Conservation (phyloP, 2,888 invertebrate genomes). For the Tiliacea citrago region DNA sequence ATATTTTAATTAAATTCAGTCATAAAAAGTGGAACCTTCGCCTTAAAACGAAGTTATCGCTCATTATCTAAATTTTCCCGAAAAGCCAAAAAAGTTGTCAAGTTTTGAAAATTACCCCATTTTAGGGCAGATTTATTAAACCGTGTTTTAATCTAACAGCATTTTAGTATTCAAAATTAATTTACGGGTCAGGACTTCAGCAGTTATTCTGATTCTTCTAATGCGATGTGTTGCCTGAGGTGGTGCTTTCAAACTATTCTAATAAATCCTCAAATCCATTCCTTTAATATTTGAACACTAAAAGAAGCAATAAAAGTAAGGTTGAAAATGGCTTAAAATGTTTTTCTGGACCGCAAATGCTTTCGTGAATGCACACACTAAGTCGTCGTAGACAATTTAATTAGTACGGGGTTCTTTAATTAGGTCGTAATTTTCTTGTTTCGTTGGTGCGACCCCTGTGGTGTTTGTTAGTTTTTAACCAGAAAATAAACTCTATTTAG, state of each 20-base stretch:
- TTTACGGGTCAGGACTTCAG: background rate
- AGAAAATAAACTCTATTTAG: slow-evolving; percentile 61
- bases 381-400: slow-evolving; percentile 72
- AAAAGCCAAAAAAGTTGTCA: background rate
- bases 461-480: slow-evolving; percentile 63
- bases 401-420: slow-evolving; percentile 76
- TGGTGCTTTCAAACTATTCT: background rate
- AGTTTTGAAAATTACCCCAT: background rate
- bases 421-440: slow-evolving; percentile 74
- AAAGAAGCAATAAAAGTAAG: no score
- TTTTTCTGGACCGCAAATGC: slow-evolving; percentile 35
- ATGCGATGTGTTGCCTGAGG: background rate
- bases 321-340: slow-evolving; percentile 27
- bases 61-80: background rate
- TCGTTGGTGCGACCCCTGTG: slow-evolving; percentile 63
- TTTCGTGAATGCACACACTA: slow-evolving; percentile 52
- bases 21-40: slow-evolving; percentile 4
- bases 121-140: slow-evolving; percentile 12
- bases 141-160: background rate
- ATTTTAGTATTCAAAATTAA: background rate
- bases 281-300: background rate
- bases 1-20: no score
- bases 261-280: background rate
- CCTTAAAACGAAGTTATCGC: background rate
- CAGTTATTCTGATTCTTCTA: background rate